Base-by-base conservation (phyloP, 2,888 invertebrate genomes). In the Plagiodera versicolora region DNA sequence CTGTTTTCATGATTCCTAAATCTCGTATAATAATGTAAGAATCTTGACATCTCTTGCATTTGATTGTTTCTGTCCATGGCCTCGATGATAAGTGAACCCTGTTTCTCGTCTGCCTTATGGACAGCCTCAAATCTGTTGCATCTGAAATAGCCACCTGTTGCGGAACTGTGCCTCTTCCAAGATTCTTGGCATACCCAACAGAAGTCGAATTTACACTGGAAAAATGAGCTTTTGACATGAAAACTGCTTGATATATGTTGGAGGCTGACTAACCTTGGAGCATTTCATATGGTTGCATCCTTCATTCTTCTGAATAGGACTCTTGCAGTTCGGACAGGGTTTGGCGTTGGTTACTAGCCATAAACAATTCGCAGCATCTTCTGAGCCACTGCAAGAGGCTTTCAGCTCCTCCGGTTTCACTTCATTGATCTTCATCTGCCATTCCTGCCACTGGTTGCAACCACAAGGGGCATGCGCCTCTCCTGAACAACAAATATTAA, bases 231-330 rank as follows among this genome's bases (percentile, higher is more conserved):
- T 24, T 24, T 11, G n/a, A 24, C 6, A 5, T 24, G 24, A 3
- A 24, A 6, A 3, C 3, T 24, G 6, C 24, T 24, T 6, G 24
- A 24, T 24, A 6, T 5, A 24, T 6, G 6, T 24, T 24, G 24
- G 6, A 24, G 24, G 6, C 24, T 24, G 24, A 44, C 35, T 51
- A 76, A 87, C 87, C 82, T 88, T 88, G 51, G 86, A 86, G 76
- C 89, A 89, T 74, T 87, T 88, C 86, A 89, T 88, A 74, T 89
- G 88, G 75, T 89, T 89, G 76, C 89, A 89, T 16, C 86, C 89
- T 77, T 89, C 89, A 73, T 87, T 88, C 73, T 89, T 88, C 77
- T 89, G 88, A 63, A 89, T 89, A 2, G 88, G 88, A 66, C 86
- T 86, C 69, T 86, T 86, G 74, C 89, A 89, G 75, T 87, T 87